Percentiles rank a stretch among this genome's conserved stretches.
These are phyloP conservation scores for Catharus bicknelli DNA, from an alignment of 2,113 vertebrate species.

Conservation along the genomic window DNA sequence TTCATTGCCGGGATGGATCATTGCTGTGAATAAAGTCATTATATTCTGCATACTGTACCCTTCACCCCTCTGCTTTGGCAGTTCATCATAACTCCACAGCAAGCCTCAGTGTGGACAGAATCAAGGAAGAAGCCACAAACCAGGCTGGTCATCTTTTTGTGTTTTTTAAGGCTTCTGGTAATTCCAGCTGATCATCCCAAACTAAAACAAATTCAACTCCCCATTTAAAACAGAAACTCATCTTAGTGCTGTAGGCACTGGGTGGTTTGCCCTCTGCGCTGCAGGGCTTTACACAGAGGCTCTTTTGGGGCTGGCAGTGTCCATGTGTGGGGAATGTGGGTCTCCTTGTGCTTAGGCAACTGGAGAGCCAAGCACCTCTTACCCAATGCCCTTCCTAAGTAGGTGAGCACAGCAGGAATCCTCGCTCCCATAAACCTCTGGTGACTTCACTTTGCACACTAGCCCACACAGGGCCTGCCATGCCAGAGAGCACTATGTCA, in stretches of 20 bases:
- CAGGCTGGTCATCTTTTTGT: neutral
- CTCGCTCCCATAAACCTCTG: neutral
- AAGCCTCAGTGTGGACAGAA: neutral
- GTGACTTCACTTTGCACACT: neutral
- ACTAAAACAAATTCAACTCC: neutral
- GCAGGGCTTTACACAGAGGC: rapidly evolving
- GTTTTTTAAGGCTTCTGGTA: neutral
- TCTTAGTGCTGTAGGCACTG: neutral
- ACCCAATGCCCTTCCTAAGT: neutral
- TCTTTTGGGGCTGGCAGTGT: neutral
- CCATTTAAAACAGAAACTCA: neutral
- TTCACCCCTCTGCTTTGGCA: neutral
- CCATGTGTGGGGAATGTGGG: neutral
- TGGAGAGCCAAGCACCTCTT: neutral
- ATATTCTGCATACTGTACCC: neutral
- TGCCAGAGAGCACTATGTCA: conserved; percentile 15
- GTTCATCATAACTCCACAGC: neutral
- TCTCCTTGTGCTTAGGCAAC: neutral
- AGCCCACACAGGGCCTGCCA: neutral
- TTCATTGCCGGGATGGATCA: neutral
- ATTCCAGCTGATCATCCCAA: neutral
- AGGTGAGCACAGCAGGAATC: neutral
- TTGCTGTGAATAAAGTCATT: neutral
- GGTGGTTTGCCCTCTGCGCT: neutral
- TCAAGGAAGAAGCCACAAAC: neutral